Percentiles rank a stretch among this genome's conserved stretches.
These are phyloP conservation scores for Lymantria monacha DNA, from an alignment of 2,888 invertebrate genomes.

Conservation along the genomic window DNA sequence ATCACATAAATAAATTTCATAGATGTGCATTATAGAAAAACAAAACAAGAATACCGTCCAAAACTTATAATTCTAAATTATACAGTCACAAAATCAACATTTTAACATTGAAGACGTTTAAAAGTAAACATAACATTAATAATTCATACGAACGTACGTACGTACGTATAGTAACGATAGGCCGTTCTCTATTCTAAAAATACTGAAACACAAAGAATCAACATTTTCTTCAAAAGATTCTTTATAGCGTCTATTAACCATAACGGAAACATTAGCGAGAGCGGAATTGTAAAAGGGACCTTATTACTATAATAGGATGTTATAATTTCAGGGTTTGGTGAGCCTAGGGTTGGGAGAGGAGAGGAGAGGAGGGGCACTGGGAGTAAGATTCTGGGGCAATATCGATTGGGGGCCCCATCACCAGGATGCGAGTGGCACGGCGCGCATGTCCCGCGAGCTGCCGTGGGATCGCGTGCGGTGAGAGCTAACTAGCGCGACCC, in stretches of 20 bases:
- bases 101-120: slow-evolving; percentile 21
- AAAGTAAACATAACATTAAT: slow-evolving; percentile 28
- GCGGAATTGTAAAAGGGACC: slow-evolving; percentile 67
- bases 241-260: slow-evolving; percentile 69
- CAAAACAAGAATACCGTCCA: slow-evolving; percentile 22
- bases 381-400: slow-evolving; percentile 68
- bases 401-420: slow-evolving; percentile 76
- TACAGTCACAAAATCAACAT: slow-evolving; percentile 18
- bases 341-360: slow-evolving; percentile 61
- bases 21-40: slow-evolving; percentile 11
- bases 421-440: slow-evolving; percentile 57
- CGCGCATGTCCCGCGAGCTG: slow-evolving; percentile 55
- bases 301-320: slow-evolving; percentile 73
- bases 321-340: slow-evolving; percentile 71
- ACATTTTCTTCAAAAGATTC: slow-evolving; percentile 52
- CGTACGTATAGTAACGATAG: slow-evolving; percentile 23
- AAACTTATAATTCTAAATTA: slow-evolving; percentile 21
- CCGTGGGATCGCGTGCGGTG: slow-evolving; percentile 33
- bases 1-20: background rate
- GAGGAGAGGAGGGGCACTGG: slow-evolving; percentile 53
- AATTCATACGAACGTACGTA: slow-evolving; percentile 30
- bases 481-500: slow-evolving; percentile 27
- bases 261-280: slow-evolving; percentile 60
- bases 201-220: slow-evolving; percentile 56
- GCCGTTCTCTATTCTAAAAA: slow-evolving; percentile 36